Evolutionary conservation across 2,113 vertebrate genomes (phyloP), one percentile per base, ranked within the genome.

Genomic region (Aptenodytes patagonicus): DNA sequence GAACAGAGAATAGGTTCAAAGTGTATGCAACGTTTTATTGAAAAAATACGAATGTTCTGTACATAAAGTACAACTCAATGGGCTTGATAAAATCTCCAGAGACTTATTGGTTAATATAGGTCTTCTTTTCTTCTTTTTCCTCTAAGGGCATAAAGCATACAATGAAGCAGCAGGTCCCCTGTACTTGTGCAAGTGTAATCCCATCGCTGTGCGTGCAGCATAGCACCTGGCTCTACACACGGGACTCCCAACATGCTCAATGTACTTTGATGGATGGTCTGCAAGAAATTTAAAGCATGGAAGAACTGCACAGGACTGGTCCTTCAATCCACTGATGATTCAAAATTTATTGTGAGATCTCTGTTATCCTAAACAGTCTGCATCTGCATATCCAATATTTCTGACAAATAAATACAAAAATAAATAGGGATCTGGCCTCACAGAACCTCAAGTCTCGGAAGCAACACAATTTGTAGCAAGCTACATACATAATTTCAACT

Each of bases 381-480:
- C 32, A 69, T 87, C 91, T 89, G 89, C 29, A 9, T 70, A 89
- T 91, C 92, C 86, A 93, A 91, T 91, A 91, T 72, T 95, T 96
- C 90, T 91, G 96, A 96, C 96, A 95, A 98, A 98, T 98, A 98
- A 98, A 98, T 98, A 98, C 82, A 97, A 97, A 98, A 98, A 98
- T 98, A 98, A 98, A 97, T 98, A 98, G 93, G 92, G 92, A 90
- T 96, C 94, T 96, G 87, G 93, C 93, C 97, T 97, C 82, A 94
- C 83, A 89, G 91, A 97, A 97, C 95, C 89, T 89, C 71, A 93
- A 95, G 89, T 97, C 93, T 96, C 95, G 83, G 90, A 95, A 97
- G 94, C 93, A 91, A 96, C 93, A 87, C 87, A 96, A 72, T 61
- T 58, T 94, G 80, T 69, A 95, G 95, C 83, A 93, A 96, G 92